phyloP scores from a whole-genome alignment of 2,797 vertebrate genomes.

The Gymnoscopelus braueri region DNA sequence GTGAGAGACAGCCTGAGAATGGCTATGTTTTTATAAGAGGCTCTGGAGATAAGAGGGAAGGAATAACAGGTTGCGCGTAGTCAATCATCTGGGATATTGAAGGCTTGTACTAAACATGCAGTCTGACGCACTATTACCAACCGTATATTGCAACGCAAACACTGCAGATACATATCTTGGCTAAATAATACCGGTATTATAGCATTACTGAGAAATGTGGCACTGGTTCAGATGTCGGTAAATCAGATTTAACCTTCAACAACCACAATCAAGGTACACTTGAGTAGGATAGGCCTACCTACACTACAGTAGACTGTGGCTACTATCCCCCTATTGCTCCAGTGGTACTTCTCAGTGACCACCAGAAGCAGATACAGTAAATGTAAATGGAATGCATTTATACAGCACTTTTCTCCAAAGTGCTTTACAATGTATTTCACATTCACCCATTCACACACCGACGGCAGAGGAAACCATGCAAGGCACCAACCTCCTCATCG shows the following conservation, averaged over 20 bases:
- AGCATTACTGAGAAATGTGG: not conserved
- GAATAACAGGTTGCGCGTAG: constrained; percentile 51
- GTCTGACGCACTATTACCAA: constrained; percentile 24
- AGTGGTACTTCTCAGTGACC: constrained; percentile 3
- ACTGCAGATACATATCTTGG: constrained; percentile 13
- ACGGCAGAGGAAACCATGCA: too few relatives aligned
- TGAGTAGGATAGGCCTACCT: not conserved
- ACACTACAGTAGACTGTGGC: too few relatives aligned
- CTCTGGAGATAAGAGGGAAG: constrained; percentile 24
- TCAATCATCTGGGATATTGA: constrained; percentile 52
- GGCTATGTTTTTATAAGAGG: constrained; percentile 41
- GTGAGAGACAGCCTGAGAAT: constrained; percentile 45
- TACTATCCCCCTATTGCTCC: too few relatives aligned
- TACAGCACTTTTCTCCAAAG: too few relatives aligned
- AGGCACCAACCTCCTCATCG: too few relatives aligned
- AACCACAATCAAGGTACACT: not conserved
- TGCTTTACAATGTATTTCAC: too few relatives aligned
- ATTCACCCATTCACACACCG: too few relatives aligned
- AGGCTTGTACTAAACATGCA: constrained; percentile 2
- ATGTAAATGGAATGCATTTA: not conserved
- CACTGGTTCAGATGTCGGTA: too few relatives aligned
- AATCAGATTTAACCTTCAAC: not conserved
- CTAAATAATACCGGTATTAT: not conserved
- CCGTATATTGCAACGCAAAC: not conserved
- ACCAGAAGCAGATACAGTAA: not conserved